Percentiles rank a stretch among this genome's conserved stretches.
These are phyloP conservation scores for Biston stratarius DNA, from an alignment of 2,888 invertebrate genomes.

Conservation along the genomic window DNA sequence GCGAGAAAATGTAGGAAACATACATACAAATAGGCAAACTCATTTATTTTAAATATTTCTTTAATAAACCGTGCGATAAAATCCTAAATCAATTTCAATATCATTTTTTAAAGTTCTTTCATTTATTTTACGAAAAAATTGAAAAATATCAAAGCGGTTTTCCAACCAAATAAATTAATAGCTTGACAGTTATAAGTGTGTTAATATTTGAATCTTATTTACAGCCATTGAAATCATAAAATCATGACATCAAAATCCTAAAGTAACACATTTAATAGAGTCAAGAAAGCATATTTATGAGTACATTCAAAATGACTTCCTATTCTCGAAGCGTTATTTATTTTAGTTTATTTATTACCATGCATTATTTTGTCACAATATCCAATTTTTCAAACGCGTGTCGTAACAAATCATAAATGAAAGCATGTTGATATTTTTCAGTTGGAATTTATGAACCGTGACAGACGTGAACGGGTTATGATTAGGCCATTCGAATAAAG, in stretches of 20 bases:
- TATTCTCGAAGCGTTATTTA: constrained; percentile 8
- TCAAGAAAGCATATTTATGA: constrained; percentile 2
- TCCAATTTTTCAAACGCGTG: constrained; percentile 36
- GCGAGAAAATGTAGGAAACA: too few species aligned
- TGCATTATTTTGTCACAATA: constrained; percentile 30
- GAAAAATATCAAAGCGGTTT: too few species aligned
- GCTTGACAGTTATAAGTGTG: neutral
- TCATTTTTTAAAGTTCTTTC: too few species aligned
- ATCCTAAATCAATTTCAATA: too few species aligned
- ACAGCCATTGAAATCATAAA: constrained; percentile 8
- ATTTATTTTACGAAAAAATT: neutral
- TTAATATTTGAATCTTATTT: neutral
- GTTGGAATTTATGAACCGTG: constrained; percentile 35
- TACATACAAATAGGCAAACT: too few species aligned
- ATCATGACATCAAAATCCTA: neutral
- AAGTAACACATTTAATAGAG: constrained; percentile 4
- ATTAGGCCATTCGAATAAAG: constrained; percentile 33
- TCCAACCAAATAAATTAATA: neutral
- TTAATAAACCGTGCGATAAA: neutral
- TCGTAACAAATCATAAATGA: constrained; percentile 42
- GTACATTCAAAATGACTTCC: constrained; percentile 15
- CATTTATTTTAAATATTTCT: too few species aligned
- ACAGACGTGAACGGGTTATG: constrained; percentile 35
- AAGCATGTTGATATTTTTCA: constrained; percentile 36
- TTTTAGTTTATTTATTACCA: constrained; percentile 20